Percentiles rank a stretch among this genome's conserved stretches.
Evolutionary conservation across 2,797 vertebrate genomes (phyloP).

Genomic region (Nyctalus aviator): DNA sequence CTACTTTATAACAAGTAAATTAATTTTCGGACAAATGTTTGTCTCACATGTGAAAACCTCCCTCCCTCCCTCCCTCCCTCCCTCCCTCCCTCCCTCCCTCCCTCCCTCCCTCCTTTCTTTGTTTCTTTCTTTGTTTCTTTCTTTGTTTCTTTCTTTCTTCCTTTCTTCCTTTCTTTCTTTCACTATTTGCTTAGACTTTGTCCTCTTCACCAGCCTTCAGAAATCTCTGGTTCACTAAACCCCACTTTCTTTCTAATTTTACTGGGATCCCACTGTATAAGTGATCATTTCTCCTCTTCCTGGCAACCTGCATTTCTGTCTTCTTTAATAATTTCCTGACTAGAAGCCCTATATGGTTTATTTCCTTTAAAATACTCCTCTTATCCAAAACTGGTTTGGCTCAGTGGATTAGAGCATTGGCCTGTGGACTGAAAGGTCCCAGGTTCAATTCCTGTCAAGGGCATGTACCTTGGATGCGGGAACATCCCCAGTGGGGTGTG

Average conservation of each 20-base stretch:
- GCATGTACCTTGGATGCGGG: no score
- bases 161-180: no score
- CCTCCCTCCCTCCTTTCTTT: no score
- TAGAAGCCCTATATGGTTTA: not conserved
- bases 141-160: no score
- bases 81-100: no score
- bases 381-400: not conserved
- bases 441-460: no score
- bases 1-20: not conserved
- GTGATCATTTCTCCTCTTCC: conserved; percentile 48
- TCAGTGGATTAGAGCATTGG: no score
- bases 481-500: no score
- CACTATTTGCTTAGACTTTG: conserved; percentile 60
- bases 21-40: not conserved
- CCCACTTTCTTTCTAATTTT: conserved; percentile 65
- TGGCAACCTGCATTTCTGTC: not conserved
- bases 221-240: conserved; percentile 66
- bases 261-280: conserved; percentile 54
- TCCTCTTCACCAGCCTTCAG: conserved; percentile 68
- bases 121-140: no score
- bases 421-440: no score
- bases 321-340: not conserved
- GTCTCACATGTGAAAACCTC: not conserved
- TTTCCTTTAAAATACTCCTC: not conserved
- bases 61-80: not conserved